Evolutionary conservation across 2,888 invertebrate species (phyloP), one percentile per base, ranked within the genome.

Genomic region (Caenorhabditis uteleia): DNA sequence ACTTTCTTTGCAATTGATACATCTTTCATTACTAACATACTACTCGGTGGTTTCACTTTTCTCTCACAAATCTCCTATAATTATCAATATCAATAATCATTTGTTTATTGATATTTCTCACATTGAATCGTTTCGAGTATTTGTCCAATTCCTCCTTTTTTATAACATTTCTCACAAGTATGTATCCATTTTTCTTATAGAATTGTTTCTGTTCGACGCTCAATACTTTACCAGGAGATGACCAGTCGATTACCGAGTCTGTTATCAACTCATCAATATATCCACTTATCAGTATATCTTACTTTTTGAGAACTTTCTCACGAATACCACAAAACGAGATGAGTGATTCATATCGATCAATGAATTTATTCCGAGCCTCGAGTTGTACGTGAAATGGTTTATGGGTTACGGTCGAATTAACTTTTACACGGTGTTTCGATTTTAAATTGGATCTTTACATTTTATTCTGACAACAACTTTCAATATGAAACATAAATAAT

Each of bases 151-250:
- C 84, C 16, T 88, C 84, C 70, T 88, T 85, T 8, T 88, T 87
- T n/a, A 92, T 87, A n/a, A 91, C 84, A 46, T 88, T 88, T 53
- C 88, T 89, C 46, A 92, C 87, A 1, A 92, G 87, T 18, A 93
- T 78, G 81, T 87, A 93, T 1, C 92, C 92, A 86, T 92, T 90
- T 46, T 89, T 88, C 73, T 91, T 89, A 79, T 91, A 93, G 83
- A 90, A 91, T 51, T 51, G 58, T 44, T 66, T 70, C 45, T 74
- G 68, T 27, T 62, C 70, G 12, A 48, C 43, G 38, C 57, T 54
- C 1, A 74, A 54, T 14, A 51, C 50, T 5, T 57, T 57, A 8
- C 64, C 64, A 0, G 50, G 48, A 12, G 33, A 21, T 2, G 48
- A 40, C 48, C 48, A 64, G 40, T 64, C 48, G 6, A 64, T 48